Base-by-base conservation (phyloP, 2,797 vertebrate genomes). In the Botia kubotai region DNA sequence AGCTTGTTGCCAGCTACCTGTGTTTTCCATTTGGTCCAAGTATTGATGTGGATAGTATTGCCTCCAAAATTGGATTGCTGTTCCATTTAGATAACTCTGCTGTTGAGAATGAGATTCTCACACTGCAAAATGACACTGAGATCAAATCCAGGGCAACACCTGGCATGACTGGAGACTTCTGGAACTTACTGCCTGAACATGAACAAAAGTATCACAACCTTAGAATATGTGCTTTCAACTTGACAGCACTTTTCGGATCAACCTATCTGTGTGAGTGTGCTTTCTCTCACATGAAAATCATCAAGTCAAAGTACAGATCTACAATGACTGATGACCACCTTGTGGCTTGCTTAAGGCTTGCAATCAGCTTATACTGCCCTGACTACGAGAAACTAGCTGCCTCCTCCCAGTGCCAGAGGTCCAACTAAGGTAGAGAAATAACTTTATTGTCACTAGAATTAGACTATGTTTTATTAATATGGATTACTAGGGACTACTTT, bases 51-150 rank as follows among this genome's bases (percentile, higher is more conserved):
- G 79, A 86, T 79, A n/a, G 43, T 17, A 43, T 74, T 75, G 66
- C 72, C 36, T n/a, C n/a, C n/a, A n/a, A n/a, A n/a, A n/a, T n/a
- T n/a, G n/a, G n/a, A n/a, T n/a, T n/a, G n/a, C n/a, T n/a, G n/a
- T n/a, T n/a, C n/a, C n/a, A n/a, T n/a, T n/a, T n/a, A n/a, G n/a
- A n/a, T n/a, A n/a, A n/a, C n/a, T n/a, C n/a, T n/a, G 69, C 73
- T 62, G 62, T 83, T 21, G 68, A 86, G 79, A 79, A 81, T 81
- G 69, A 87, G 55, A 83, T 84, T 84, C 50, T 85, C 29, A 84
- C 72, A 29, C 67, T 84, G 29, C 67, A 85, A 81, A 85, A 75
- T 84, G 72, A 80, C 62, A 78, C 72, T 82, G 69, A 77, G 26
- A 74, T 86, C 6, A 87, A 79, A 84, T 82, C 46, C 79, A 85